phyloP scores from a whole-genome alignment of 2,113 vertebrate genomes.

The Cyprinodon variegatus region DNA sequence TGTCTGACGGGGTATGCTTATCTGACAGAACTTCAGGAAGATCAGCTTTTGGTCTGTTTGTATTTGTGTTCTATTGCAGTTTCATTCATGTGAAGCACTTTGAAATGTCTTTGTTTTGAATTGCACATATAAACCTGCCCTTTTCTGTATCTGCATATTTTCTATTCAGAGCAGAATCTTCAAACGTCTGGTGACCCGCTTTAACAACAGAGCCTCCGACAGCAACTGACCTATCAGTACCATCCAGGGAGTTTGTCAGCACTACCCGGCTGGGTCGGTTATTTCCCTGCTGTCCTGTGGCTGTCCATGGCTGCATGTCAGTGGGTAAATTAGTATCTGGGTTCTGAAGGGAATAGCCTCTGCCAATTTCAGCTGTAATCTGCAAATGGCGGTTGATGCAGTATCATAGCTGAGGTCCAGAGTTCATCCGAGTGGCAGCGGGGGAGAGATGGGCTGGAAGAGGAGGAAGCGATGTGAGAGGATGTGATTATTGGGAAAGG shows the following conservation, averaged over 20 bases:
- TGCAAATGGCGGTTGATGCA: background rate
- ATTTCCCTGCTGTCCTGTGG: background rate
- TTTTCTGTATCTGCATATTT: background rate
- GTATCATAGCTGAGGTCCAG: background rate
- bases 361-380: background rate
- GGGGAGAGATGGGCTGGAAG: background rate
- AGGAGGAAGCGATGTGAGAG: background rate
- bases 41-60: too few relatives aligned
- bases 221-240: background rate
- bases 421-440: background rate
- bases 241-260: background rate
- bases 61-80: too few relatives aligned
- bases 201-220: background rate
- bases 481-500: background rate
- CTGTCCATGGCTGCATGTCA: background rate
- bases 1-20: too few relatives aligned
- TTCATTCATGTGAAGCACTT: too few relatives aligned
- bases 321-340: background rate
- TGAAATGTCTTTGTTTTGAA: too few relatives aligned
- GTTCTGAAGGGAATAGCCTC: background rate
- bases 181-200: background rate
- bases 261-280: background rate
- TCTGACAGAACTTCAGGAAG: too few relatives aligned
- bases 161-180: background rate
- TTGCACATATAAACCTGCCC: too few relatives aligned